Base-by-base conservation (phyloP, 2,113 vertebrate genomes). In the Ageneiosus marmoratus region DNA sequence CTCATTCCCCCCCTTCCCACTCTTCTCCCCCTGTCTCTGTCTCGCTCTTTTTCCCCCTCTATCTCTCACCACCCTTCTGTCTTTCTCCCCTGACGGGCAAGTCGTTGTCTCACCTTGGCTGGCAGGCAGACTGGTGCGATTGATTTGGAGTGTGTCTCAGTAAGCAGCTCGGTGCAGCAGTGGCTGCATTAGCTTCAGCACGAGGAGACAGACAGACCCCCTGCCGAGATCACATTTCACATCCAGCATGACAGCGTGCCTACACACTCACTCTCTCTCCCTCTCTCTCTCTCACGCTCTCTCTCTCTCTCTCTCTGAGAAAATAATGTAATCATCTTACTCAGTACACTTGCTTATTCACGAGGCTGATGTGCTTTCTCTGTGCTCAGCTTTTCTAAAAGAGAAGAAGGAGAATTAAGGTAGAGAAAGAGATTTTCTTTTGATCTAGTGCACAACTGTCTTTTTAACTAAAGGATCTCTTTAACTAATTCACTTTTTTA, bases 201-300 rank as follows among this genome's bases (percentile, higher is more conserved):
- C 53, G 53, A 77, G 55, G 77, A 85, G 79, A 83, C 80, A 77
- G 86, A 77, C 72, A 74, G 81, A 50, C 81, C 84, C 80, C 83
- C 86, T 77, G 60, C 63, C 58, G 81, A 60, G 70, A 80, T 83
- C 83, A 41, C 80, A 85, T 83, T 79, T 85, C 83, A 83, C 84
- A 77, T 81, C 84, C 73, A 77, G 77, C 65, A 81, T 69, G 82
- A 67, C 75, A 50, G 63, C 51, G 53, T 53, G 63, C 82, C 82
- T 84, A 32, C 82, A 84, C 82, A 34, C 63, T 37, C 73, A 32
- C 72, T 4, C 46, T 18, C 69, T 24, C 34, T 16, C 70, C 2
- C 70, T 41, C 37, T 41, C 37, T 41, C 37, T 53, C 4, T 46
- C 51, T 18, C 51, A 3, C 51, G 3, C 51, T n/a, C 29, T n/a